phyloP scores from a whole-genome alignment of 2,113 vertebrate genomes.

The Phaethornis superciliosus region DNA sequence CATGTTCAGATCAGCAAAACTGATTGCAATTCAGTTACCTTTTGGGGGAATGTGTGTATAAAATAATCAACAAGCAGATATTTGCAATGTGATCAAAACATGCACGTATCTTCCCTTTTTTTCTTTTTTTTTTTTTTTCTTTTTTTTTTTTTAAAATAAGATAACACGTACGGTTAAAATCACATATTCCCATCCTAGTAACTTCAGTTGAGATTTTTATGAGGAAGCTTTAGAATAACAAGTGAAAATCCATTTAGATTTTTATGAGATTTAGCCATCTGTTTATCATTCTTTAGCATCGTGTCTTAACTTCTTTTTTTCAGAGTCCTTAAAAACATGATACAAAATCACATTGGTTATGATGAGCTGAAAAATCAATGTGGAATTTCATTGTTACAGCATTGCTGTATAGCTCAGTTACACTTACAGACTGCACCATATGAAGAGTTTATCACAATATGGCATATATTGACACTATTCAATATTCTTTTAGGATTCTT shows the following conservation, averaged over 20 bases:
- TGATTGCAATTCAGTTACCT: neutral
- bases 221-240: neutral
- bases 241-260: neutral
- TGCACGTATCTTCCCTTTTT: too few relatives aligned
- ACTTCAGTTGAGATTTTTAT: neutral
- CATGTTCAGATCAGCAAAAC: neutral
- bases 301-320: neutral
- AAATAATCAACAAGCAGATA: neutral
- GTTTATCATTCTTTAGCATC: neutral
- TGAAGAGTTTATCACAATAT: neutral
- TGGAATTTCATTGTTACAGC: neutral
- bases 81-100: neutral
- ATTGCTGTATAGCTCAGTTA: neutral
- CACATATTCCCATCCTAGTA: fast-evolving
- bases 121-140: neutral
- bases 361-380: neutral
- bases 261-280: neutral
- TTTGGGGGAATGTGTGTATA: fast-evolving
- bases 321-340: neutral
- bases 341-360: neutral
- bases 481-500: neutral
- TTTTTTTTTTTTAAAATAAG: neutral
- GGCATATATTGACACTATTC: neutral
- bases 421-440: neutral
- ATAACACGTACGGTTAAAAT: neutral